Conservation (phyloP, 2,797 vertebrate genomes). For the Phoxinus dragarum region DNA sequence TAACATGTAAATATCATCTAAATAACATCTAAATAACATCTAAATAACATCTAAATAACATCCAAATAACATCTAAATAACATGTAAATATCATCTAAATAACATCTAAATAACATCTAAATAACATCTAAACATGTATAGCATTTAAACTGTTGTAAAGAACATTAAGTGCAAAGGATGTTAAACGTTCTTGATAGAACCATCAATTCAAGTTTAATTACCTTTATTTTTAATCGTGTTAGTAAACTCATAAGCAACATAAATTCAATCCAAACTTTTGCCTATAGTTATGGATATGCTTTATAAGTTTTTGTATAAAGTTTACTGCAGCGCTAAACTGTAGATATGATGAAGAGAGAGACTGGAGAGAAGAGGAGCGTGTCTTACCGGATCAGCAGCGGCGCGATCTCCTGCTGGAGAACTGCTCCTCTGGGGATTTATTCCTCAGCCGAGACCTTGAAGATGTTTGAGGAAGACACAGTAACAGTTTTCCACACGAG, state of each 20-base stretch:
- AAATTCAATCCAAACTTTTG: background rate
- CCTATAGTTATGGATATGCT: background rate
- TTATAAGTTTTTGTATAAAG: background rate
- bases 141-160: background rate
- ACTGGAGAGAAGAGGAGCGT: background rate
- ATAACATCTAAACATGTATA: background rate
- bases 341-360: background rate
- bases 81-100: too few species aligned
- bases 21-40: background rate
- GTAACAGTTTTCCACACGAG: conserved; percentile 79
- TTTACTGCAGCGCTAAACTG: background rate
- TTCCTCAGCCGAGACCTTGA: conserved; percentile 88
- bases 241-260: background rate
- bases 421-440: conserved; percentile 81
- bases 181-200: background rate
- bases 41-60: too few species aligned
- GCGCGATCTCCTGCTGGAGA: conserved; percentile 63
- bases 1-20: too few species aligned
- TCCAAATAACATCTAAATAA: too few species aligned
- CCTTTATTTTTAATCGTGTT: background rate
- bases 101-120: background rate
- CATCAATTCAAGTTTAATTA: background rate
- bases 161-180: background rate
- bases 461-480: conserved; percentile 84
- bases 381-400: conserved; percentile 77